Evolutionary conservation across 2,113 vertebrate genomes (phyloP), one percentile per base, ranked within the genome.

Genomic region (Suncus etruscus): DNA sequence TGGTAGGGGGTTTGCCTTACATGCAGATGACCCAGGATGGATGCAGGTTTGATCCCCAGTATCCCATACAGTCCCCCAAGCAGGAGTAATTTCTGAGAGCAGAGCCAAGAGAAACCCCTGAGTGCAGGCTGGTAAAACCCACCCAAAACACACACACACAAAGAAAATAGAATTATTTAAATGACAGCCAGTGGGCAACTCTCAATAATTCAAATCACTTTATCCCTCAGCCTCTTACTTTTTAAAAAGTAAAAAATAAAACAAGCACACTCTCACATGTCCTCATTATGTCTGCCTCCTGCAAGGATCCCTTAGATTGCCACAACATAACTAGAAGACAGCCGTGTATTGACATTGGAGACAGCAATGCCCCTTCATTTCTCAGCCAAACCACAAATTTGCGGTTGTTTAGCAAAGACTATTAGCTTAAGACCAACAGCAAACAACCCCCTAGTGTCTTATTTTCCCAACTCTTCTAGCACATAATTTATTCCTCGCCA

Each of bases 381-480:
- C 91, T 63, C 83, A 24, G 76, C 66, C 86, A 92, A 96, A 87
- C 87, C 61, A 86, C 90, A 90, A 61, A 94, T 65, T 72, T 76
- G 73, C 82, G 79, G 32, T n/a, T 89, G 50, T 61, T 87, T 29
- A 83, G 27, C 76, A 87, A 48, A 81, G 58, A 93, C 31, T 32
- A 72, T 93, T 66, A 72, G 54, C 27, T 93, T 72, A 93, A 92
- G 47, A 85, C 32, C 29, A 79, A 51, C 45, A 88, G 47, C 51
- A 83, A 86, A 93, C 66, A 76, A 82, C 15, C 12, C 6, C 45
- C 66, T 72, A 12, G 27, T n/a, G 14, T 31, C n/a, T 86, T 51
- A 81, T 93, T 88, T 94, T 58, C 93, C 83, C 68, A 90, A 16
- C 32, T 95, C 48, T 47, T 47, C 32, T 81, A 89, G 68, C 32